phyloP scores from a whole-genome alignment of 2,888 invertebrate species.

The Drosophila aldrichi region DNA sequence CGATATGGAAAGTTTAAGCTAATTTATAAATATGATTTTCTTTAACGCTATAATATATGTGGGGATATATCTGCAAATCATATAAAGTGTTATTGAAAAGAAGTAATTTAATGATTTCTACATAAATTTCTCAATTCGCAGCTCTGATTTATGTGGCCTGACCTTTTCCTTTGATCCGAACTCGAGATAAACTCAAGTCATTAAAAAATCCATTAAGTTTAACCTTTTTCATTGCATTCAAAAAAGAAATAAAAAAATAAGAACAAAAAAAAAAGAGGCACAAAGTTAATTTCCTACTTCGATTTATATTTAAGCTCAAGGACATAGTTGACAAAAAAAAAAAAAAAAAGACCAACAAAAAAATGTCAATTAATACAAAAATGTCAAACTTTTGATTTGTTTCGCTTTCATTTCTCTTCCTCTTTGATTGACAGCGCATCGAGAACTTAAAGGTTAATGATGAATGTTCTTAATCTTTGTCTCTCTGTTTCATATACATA shows the following conservation, averaged over 20 bases:
- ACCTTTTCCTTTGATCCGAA: constrained; percentile 1
- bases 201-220: constrained; percentile 24
- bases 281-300: constrained; percentile 57
- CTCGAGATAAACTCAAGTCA: constrained; percentile 23
- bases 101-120: background rate
- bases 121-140: background rate
- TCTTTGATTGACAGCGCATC: constrained; percentile 49
- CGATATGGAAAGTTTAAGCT: background rate
- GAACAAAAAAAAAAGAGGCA: background rate
- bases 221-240: constrained; percentile 1
- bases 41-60: background rate
- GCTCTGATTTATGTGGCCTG: background rate
- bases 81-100: background rate
- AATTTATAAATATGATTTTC: background rate
- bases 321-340: constrained; percentile 15
- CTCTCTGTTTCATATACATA: constrained; percentile 9
- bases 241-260: background rate
- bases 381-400: constrained; percentile 63
- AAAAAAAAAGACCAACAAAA: constrained; percentile 15
- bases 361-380: constrained; percentile 53
- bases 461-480: constrained; percentile 21
- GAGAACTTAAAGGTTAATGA: constrained; percentile 36
- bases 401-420: constrained; percentile 2
- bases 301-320: constrained; percentile 43
- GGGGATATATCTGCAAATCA: background rate